Base-by-base conservation (phyloP, 53 echinoderm and acorn worm genomes). In the Hippasteria phrygiana region DNA sequence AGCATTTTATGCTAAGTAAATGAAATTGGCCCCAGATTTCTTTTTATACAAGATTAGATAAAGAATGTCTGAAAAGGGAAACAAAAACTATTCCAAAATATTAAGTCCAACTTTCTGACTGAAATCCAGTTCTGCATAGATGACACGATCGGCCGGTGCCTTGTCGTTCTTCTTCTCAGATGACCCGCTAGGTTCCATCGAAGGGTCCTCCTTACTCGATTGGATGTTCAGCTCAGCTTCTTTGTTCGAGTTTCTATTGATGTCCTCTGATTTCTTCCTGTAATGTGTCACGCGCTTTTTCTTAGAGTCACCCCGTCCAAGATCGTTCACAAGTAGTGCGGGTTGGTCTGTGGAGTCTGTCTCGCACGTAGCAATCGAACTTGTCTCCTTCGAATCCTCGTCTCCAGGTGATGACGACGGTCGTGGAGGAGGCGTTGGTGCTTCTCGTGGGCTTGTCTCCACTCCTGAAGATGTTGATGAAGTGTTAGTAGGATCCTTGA, bases 91-190 rank as follows among this genome's bases (percentile, higher is more conserved):
- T 56, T 56, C 56, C 27, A 22, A 46, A 20, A 91, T 91, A 77
- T 91, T 91, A 10, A 87, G 55, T 50, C 91, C 91, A 14, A 91
- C 74, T n/a, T 87, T 51, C 78, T 87, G 87, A 67, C 51, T 87
- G 41, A 91, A 91, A 67, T 91, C 77, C 31, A 91, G 51, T 27
- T 87, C 91, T 56, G 91, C 91, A 69, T 91, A 91, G 47, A 91
- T 77, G 50, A 91, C 62, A 27, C 66, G 76, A 55, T 91, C 91
- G n/a, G 76, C 46, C 9, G 78, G 70, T 45, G 17, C 38, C 28
- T 70, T 85, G 51, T 38, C 37, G 38, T 78, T 78, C 29, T 29
- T 43, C 45, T 11, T 26, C 27, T 73, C 27, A 1, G 62, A 35
- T 28, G 79, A 38, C 36, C 22, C 20, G 1, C 1, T 62, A 10